phyloP scores from a whole-genome alignment of 2,797 vertebrate genomes.

The Lutjanus argentimaculatus region DNA sequence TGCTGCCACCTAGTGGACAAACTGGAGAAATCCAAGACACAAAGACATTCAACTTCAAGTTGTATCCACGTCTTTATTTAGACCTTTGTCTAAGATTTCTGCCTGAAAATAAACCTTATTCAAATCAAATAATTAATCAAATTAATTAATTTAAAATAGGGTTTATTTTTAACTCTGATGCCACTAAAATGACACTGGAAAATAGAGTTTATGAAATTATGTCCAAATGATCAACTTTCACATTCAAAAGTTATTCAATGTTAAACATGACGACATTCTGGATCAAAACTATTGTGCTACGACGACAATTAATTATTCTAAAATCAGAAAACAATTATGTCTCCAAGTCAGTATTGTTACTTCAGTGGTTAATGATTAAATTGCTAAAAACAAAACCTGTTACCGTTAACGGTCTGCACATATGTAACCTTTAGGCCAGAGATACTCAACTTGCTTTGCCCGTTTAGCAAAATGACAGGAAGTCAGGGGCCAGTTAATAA shows the following conservation, averaged over 20 bases:
- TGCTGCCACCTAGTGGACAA: slow-evolving; percentile 73
- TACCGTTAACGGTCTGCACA: slow-evolving; percentile 9
- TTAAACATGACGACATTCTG: not conserved
- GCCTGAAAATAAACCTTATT: slow-evolving; percentile 21
- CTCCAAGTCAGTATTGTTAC: not conserved
- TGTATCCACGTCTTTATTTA: not conserved
- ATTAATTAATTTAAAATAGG: not conserved
- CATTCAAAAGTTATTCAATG: slow-evolving; percentile 15
- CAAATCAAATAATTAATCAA: not conserved
- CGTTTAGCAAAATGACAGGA: too few relatives aligned
- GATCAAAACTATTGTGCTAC: not conserved
- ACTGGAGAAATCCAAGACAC: slow-evolving; percentile 3
- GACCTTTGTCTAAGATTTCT: not conserved
- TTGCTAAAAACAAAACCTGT: slow-evolving; percentile 6
- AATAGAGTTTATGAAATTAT: slow-evolving; percentile 16
- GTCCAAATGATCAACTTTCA: not conserved
- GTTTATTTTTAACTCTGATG: not conserved
- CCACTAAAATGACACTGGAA: slow-evolving; percentile 14
- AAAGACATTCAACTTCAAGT: not conserved
- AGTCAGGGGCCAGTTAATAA: too few relatives aligned
- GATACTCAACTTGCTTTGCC: too few relatives aligned
- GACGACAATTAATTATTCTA: slow-evolving; percentile 33
- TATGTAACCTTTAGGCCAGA: not conserved
- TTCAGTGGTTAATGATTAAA: slow-evolving; percentile 33
- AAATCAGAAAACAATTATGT: slow-evolving; percentile 7